Evolutionary conservation across 1,140 invertebrate genomes (phyloP).

Genomic region (Leptopilina boulardi): DNA sequence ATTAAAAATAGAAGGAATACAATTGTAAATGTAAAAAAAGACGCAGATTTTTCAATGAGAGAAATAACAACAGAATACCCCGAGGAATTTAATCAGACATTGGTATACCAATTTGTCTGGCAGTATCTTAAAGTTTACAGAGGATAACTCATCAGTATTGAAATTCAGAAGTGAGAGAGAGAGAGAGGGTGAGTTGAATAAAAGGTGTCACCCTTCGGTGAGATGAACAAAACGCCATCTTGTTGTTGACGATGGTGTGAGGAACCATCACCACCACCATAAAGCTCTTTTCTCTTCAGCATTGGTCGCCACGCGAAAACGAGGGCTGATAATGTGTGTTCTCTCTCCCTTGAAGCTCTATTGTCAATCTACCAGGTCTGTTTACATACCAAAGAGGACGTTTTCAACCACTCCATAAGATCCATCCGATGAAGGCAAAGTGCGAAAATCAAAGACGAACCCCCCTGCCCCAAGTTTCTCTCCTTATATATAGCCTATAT

Average conservation of each 20-base stretch:
- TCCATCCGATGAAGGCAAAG: not conserved
- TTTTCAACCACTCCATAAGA: conserved; percentile 2
- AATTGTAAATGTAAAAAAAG: no score
- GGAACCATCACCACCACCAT: no score
- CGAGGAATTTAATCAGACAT: not conserved
- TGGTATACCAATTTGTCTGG: not conserved
- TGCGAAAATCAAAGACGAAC: conserved; percentile 24
- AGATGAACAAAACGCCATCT: conserved; percentile 6
- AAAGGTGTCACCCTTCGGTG: conserved; percentile 7
- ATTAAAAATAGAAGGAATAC: no score
- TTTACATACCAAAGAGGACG: conserved; percentile 27
- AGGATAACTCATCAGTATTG: conserved; percentile 24
- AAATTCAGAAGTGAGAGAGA: not conserved
- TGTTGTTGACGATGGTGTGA: conserved; percentile 1
- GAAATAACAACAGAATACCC: not conserved
- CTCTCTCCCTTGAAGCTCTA: conserved; percentile 1
- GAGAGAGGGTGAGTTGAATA: conserved; percentile 20
- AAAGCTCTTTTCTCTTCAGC: conserved; percentile 16
- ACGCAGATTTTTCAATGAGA: not conserved
- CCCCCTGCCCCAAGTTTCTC: not conserved
- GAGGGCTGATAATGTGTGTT: conserved; percentile 23
- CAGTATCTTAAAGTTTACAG: not conserved
- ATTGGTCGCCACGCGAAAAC: conserved; percentile 9
- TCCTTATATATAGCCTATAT: not conserved
- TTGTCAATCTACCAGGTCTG: conserved; percentile 33